A percentile compares a stretch with the other conserved stretches of the same genome.
phyloP scores from a whole-genome alignment of 2,113 vertebrate species.

The Pampusana beccarii region DNA sequence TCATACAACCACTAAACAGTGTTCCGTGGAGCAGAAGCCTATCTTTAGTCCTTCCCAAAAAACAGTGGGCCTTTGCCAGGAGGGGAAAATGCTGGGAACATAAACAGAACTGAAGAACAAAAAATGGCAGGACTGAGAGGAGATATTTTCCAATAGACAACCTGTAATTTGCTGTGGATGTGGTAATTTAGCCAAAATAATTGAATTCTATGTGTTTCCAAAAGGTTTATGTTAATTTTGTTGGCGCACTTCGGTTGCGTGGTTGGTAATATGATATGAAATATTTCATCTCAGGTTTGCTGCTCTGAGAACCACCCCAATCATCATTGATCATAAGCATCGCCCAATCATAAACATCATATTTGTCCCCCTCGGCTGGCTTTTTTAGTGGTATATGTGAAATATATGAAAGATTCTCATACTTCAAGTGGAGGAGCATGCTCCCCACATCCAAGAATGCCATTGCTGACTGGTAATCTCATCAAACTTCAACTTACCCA shows the following conservation, averaged over 20 bases:
- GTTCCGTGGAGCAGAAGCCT: conserved; percentile 43
- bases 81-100: conserved; percentile 49
- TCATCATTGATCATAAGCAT: neutral
- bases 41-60: conserved; percentile 60
- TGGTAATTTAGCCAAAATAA: conserved; percentile 55
- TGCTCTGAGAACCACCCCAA: neutral
- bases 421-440: neutral
- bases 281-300: neutral
- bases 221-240: conserved; percentile 1
- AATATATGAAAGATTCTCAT: neutral
- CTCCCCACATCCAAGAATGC: neutral
- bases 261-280: conserved; percentile 25
- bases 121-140: conserved; percentile 27
- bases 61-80: conserved; percentile 48
- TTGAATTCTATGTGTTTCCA: conserved; percentile 44
- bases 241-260: neutral
- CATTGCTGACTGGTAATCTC: neutral
- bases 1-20: conserved; percentile 55
- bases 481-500: neutral
- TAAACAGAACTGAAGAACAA: conserved; percentile 48
- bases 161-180: conserved; percentile 68
- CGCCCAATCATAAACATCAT: neutral
- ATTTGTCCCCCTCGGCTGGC: neutral
- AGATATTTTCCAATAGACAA: conserved; percentile 64
- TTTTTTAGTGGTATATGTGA: neutral